These are phyloP conservation scores for Prenolepis imparis DNA, from an alignment of 2,888 invertebrate genomes.

Conservation along the genomic window DNA sequence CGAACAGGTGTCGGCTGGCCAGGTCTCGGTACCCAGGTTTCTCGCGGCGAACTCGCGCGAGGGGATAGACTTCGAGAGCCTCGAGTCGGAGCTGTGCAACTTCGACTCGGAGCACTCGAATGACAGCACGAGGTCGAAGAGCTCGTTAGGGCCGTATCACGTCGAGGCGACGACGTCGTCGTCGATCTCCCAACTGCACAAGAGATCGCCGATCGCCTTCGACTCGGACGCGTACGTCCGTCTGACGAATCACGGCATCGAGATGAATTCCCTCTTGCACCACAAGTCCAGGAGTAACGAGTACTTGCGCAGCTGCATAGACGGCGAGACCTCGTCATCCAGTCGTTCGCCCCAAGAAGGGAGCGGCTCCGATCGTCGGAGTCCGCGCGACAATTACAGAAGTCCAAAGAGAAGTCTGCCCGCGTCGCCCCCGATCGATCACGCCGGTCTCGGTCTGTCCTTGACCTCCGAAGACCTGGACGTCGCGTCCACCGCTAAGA, in stretches of 20 bases:
- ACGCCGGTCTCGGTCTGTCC: slow-evolving; percentile 67
- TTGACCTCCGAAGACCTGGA: slow-evolving; percentile 77
- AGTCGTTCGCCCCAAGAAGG: slow-evolving; percentile 58
- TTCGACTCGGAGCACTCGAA: slow-evolving; percentile 82
- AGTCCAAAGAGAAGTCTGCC: slow-evolving; percentile 58
- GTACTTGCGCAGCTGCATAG: slow-evolving; percentile 70
- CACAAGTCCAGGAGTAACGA: slow-evolving; percentile 77
- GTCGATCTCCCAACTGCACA: slow-evolving; percentile 60
- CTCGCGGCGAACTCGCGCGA: slow-evolving; percentile 83
- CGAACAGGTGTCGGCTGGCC: slow-evolving; percentile 63
- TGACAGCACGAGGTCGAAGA: slow-evolving; percentile 80
- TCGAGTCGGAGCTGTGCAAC: slow-evolving; percentile 82
- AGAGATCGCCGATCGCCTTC: slow-evolving; percentile 75
- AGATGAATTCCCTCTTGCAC: slow-evolving; percentile 71
- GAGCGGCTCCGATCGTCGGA: slow-evolving; percentile 42
- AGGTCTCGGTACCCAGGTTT: slow-evolving; percentile 78
- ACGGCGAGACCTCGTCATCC: slow-evolving; percentile 55
- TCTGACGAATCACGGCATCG: slow-evolving; percentile 72
- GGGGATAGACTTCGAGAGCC: slow-evolving; percentile 84
- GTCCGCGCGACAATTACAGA: slow-evolving; percentile 56
- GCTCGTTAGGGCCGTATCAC: slow-evolving; percentile 76
- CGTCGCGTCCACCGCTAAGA: slow-evolving; percentile 67
- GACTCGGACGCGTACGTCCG: slow-evolving; percentile 72
- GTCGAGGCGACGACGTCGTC: no score
- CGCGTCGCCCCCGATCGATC: slow-evolving; percentile 65